Conservation (phyloP, 2,113 vertebrate genomes). For the Rutilus rutilus region DNA sequence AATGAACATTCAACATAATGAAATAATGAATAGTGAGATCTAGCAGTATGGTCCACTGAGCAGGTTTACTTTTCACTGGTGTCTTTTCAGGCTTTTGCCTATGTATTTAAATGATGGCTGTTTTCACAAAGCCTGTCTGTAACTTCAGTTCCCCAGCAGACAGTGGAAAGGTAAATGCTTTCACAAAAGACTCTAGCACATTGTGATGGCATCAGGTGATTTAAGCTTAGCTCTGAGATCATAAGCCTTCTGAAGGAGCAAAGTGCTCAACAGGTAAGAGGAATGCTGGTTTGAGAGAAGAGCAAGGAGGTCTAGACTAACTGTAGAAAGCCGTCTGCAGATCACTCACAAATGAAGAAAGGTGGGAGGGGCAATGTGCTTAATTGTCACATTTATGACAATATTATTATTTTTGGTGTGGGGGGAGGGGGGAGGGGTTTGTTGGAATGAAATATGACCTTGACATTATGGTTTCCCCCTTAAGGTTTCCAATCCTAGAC, state of each 20-base stretch:
- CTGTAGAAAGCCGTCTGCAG: not conserved
- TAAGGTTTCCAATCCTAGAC: not conserved
- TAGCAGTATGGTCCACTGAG: conserved; percentile 8
- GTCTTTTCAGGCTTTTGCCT: conserved; percentile 61
- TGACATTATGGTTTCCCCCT: not conserved
- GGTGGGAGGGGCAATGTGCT: too few species aligned
- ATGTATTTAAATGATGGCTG: conserved; percentile 58
- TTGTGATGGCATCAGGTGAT: conserved; percentile 31
- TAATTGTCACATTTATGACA: too few species aligned
- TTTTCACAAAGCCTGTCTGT: conserved; percentile 65
- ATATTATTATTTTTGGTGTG: too few species aligned
- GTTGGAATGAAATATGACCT: not conserved
- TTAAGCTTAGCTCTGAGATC: conserved; percentile 20
- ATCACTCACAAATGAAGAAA: too few species aligned
- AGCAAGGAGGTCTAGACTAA: conserved; percentile 14
- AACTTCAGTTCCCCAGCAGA: conserved; percentile 48
- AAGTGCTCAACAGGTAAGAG: conserved; percentile 58
- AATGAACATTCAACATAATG: not conserved
- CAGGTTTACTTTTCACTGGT: conserved; percentile 43
- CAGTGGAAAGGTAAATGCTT: conserved; percentile 14
- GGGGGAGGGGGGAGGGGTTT: not conserved
- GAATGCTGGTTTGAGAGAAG: conserved; percentile 24
- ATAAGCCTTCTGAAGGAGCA: conserved; percentile 51
- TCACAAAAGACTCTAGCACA: conserved; percentile 20
- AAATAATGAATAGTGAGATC: not conserved